A percentile compares a stretch with the other conserved stretches of the same genome.
Conservation (phyloP, 2,797 vertebrate species). For the Pangasius macronema region DNA sequence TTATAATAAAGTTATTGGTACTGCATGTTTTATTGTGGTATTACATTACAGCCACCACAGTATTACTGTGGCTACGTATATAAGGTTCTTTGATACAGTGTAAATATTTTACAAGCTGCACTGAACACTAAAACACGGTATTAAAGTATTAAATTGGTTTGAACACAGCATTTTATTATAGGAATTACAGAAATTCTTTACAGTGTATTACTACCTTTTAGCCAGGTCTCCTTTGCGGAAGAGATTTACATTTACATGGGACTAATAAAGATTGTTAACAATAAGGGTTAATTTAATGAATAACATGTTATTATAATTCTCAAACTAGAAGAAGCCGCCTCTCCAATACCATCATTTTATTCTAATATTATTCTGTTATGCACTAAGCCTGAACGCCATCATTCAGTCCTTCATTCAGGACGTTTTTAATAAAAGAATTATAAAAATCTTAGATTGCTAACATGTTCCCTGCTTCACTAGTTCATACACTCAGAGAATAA, state of each 20-base stretch:
- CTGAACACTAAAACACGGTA: not conserved
- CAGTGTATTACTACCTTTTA: not conserved
- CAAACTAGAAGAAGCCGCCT: not conserved
- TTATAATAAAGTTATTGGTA: not conserved
- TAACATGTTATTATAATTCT: not conserved
- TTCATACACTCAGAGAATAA: not conserved
- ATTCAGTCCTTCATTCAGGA: not conserved
- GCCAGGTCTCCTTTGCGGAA: not conserved
- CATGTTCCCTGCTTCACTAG: not conserved
- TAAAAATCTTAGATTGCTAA: not conserved
- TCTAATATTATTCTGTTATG: conserved; percentile 10
- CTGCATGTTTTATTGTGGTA: not conserved
- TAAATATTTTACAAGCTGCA: not conserved
- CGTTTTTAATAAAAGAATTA: not conserved
- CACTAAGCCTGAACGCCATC: not conserved
- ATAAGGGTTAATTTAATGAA: not conserved
- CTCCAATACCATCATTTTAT: not conserved
- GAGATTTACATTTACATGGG: not conserved
- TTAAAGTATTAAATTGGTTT: not conserved
- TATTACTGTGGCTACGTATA: not conserved
- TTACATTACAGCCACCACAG: not conserved
- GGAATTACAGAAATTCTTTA: not conserved
- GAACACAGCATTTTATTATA: not conserved
- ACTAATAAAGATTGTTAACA: not conserved
- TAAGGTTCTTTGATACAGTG: not conserved